Percentiles rank a stretch among this genome's conserved stretches.
Conservation (phyloP, 2,888 invertebrate species). For the Calameuta filiformis region DNA sequence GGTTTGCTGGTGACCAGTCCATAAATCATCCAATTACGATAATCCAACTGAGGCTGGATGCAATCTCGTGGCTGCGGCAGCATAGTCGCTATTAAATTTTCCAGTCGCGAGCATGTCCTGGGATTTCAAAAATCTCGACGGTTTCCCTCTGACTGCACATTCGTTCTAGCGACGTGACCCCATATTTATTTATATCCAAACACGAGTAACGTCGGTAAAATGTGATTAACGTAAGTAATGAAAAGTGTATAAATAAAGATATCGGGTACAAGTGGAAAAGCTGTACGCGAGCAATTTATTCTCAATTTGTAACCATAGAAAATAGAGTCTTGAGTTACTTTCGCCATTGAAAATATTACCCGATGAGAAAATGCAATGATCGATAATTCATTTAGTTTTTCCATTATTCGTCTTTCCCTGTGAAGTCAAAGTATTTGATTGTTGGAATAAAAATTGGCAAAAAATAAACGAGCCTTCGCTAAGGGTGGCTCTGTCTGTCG, state of each 20-base stretch:
- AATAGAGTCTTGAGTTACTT: no score
- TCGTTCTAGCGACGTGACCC: not conserved
- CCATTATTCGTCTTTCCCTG: not conserved
- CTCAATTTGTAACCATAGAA: not conserved
- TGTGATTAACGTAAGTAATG: not conserved
- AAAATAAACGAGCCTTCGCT: not conserved
- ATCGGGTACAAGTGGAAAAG: not conserved
- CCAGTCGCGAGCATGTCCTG: not conserved
- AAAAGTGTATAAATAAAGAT: not conserved
- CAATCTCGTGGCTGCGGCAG: not conserved
- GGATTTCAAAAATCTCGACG: not conserved
- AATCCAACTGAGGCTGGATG: conserved; percentile 20
- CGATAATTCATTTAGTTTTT: no score
- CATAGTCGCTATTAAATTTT: not conserved
- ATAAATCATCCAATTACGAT: conserved; percentile 41
- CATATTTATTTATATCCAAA: not conserved
- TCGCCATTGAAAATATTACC: no score
- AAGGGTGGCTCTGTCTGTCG: not conserved
- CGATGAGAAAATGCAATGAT: no score
- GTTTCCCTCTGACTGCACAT: not conserved
- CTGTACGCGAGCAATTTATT: not conserved
- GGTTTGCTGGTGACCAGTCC: conserved; percentile 11
- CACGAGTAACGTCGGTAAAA: not conserved
- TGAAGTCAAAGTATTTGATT: not conserved
- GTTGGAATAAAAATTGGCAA: not conserved